Percentiles rank a stretch among this genome's conserved stretches.
These are phyloP conservation scores for Falco rusticolus DNA, from an alignment of 2,797 vertebrate genomes.

Conservation along the genomic window DNA sequence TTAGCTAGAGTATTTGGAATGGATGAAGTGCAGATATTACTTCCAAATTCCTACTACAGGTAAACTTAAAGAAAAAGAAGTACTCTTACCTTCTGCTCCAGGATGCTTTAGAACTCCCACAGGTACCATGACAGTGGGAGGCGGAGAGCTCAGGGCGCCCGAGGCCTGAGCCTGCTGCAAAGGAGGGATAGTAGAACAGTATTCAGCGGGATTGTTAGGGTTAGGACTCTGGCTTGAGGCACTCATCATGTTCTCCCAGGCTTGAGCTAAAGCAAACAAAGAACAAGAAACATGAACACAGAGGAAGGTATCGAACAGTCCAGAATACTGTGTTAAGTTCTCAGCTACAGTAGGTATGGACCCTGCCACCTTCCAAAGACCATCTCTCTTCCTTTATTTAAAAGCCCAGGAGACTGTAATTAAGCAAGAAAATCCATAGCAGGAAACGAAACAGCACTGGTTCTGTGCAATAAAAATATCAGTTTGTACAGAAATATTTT, in stretches of 20 bases:
- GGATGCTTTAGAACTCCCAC: conserved; percentile 96
- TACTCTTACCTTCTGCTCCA: conserved; percentile 88
- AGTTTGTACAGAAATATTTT: neutral
- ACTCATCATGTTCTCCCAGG: conserved; percentile 87
- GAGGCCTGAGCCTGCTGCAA: conserved; percentile 98
- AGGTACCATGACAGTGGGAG: conserved; percentile 98
- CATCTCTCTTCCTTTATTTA: neutral
- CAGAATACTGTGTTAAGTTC: neutral
- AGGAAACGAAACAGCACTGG: neutral
- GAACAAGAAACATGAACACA: conserved; percentile 73
- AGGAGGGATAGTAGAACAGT: conserved; percentile 98
- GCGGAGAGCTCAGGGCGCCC: conserved; percentile 93
- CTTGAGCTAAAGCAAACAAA: conserved; percentile 87
- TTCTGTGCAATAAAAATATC: neutral
- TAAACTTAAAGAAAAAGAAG: conserved; percentile 29
- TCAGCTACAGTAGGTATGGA: neutral
- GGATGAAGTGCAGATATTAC: neutral
- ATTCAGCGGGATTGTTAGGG: conserved; percentile 98
- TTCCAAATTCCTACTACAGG: neutral
- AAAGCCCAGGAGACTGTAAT: neutral
- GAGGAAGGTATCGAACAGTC: conserved; percentile 27
- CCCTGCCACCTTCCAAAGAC: neutral
- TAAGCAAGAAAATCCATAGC: neutral
- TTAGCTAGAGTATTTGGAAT: conserved; percentile 26
- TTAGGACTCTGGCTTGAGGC: conserved; percentile 93